Evolutionary conservation across 2,888 invertebrate genomes (phyloP), one percentile per base, ranked within the genome.

Genomic region (Drosophila affinis): DNA sequence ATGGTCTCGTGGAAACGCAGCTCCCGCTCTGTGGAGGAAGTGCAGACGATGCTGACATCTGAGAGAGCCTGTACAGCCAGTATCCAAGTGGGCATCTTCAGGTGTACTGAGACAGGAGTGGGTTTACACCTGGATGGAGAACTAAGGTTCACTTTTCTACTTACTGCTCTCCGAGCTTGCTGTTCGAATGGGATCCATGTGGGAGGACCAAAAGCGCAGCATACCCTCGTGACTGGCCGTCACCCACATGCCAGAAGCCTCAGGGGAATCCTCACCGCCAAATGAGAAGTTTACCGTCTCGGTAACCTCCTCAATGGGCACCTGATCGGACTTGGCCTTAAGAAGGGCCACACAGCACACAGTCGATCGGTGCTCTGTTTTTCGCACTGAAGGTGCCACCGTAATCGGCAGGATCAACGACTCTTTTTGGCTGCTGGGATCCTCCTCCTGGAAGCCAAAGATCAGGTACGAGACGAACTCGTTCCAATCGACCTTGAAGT

Each of bases 1-100:
- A 95, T 94, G 52, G 95, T 95, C 90, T 97, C 97, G 89, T 97
- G 97, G 91, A 97, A 96, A 76, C 95, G 94, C 51, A 97, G 92
- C 89, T 96, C 96, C 17, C 96, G 93, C 91, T 96, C 96, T 0
- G 96, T 95, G 17, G 97, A 96, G 65, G 96, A 94, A 12, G 96
- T 95, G 72, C 96, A 96, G 18, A 97, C 93, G 81, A 96, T 94
- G 90, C 95, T 95, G 57, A 96, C 95, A 90, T 97, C 96, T 0
- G 96, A 95, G 91, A 97, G 92, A 67, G 95, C 94, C 64, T 94
- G 94, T 91, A 96, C 93, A 80, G 96, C 95, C 21, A 96, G 94
- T 73, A 97, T 95, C 94, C 95, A 95, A 0, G 96, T 96, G 24
- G 94, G 92, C 80, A 94, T 94, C 89, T 94, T 95, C 71, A 95